These are phyloP conservation scores for Heliconius hermathena DNA, from an alignment of 1,140 invertebrate species.

Conservation along the genomic window DNA sequence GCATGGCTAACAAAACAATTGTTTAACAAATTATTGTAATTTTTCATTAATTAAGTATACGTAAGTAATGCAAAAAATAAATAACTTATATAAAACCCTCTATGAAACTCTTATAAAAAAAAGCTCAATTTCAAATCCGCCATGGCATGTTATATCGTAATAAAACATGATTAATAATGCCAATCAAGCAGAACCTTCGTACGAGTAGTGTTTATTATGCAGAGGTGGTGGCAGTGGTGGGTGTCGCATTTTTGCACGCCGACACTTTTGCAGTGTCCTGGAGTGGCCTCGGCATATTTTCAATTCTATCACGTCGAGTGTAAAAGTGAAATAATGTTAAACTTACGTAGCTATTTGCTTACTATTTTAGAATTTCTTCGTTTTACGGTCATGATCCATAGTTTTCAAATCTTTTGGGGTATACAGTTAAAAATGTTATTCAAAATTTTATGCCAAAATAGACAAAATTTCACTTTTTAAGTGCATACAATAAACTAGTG, in stretches of 20 bases:
- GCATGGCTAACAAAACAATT: too few species aligned
- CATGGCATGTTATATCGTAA: background rate
- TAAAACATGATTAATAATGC: conserved; percentile 8
- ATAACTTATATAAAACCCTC: background rate
- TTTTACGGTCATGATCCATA: too few species aligned
- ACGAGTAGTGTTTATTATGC: conserved; percentile 20
- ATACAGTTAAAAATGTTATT: too few species aligned
- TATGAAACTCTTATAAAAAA: background rate
- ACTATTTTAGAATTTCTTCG: background rate
- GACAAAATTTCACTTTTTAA: too few species aligned
- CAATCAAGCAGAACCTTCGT: conserved; percentile 18
- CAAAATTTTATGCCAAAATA: too few species aligned
- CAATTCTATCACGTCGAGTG: conserved; percentile 3
- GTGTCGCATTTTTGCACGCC: conserved; percentile 27
- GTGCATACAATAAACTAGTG: too few species aligned
- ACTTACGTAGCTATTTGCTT: background rate
- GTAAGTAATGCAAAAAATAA: too few species aligned
- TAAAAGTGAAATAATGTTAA: background rate
- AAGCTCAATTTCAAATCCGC: background rate
- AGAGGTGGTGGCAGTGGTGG: conserved; percentile 8
- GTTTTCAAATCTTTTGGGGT: too few species aligned
- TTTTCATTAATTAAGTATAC: too few species aligned
- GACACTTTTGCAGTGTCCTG: conserved; percentile 12
- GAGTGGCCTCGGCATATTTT: conserved; percentile 1
- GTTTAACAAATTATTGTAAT: too few species aligned